These are phyloP conservation scores for Mythimna loreyi DNA, from an alignment of 2,888 invertebrate species.

Conservation along the genomic window DNA sequence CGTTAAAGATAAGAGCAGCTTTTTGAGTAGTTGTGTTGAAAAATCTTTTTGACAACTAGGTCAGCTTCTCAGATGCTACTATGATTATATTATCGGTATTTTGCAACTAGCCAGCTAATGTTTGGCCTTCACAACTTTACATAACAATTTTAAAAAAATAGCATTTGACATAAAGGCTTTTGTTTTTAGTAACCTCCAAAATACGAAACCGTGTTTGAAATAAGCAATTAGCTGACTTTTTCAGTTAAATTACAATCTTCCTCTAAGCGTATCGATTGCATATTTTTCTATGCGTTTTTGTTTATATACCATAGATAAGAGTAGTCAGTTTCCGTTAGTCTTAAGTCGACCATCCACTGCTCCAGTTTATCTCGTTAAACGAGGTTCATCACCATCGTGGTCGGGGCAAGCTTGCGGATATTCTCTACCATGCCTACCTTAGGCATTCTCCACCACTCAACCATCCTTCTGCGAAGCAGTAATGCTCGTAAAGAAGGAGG, in stretches of 20 bases:
- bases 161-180: neutral
- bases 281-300: slow-evolving; percentile 17
- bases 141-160: neutral
- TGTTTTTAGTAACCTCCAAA: slow-evolving; percentile 20
- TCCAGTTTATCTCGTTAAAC: neutral
- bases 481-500: no score
- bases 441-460: no score
- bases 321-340: slow-evolving; percentile 15
- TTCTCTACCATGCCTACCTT: no score
- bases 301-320: slow-evolving; percentile 26
- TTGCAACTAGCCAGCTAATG: neutral
- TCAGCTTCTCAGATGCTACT: neutral
- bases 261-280: no score
- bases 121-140: neutral
- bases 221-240: slow-evolving; percentile 14
- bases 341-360: slow-evolving; percentile 2
- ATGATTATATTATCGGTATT: neutral
- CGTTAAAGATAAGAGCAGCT: no score
- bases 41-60: neutral
- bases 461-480: no score
- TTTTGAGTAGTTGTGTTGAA: no score
- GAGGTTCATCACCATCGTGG: neutral
- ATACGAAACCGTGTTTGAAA: slow-evolving; percentile 17
- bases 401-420: neutral
- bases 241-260: neutral